A percentile compares a stretch with the other conserved stretches of the same genome.
These are phyloP conservation scores for Zaprionus lachaisei DNA, from an alignment of 1,140 invertebrate species.

Conservation along the genomic window DNA sequence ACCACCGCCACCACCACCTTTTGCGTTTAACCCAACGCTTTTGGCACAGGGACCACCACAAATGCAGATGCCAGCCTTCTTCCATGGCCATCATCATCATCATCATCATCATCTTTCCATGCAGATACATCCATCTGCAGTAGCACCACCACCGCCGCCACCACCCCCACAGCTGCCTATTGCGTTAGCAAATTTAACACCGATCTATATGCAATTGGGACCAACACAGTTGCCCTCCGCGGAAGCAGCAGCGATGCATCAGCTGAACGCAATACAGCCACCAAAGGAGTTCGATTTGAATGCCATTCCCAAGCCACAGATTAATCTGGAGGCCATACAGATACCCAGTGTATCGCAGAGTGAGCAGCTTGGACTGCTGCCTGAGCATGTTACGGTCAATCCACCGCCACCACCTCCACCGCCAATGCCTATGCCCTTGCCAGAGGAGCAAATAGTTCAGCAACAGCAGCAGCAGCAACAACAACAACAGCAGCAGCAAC, in stretches of 20 bases:
- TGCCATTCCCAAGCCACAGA: constrained; percentile 81
- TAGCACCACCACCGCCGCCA: constrained; percentile 77
- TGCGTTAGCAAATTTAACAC: constrained; percentile 64
- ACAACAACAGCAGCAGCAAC: constrained; percentile 32
- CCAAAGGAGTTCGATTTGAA: constrained; percentile 82
- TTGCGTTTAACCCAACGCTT: constrained; percentile 84
- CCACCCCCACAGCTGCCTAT: constrained; percentile 77
- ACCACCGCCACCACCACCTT: constrained; percentile 79
- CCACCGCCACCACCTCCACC: constrained; percentile 65
- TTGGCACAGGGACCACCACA: constrained; percentile 68
- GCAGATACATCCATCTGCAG: constrained; percentile 67
- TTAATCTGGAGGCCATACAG: constrained; percentile 79
- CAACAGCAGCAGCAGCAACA: constrained; percentile 32
- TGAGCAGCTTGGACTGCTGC: constrained; percentile 52
- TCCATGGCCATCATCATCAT: constrained; percentile 64
- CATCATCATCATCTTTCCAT: constrained; percentile 50
- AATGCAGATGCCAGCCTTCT: constrained; percentile 64
- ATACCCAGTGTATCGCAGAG: constrained; percentile 59
- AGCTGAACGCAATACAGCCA: constrained; percentile 74
- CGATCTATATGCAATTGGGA: constrained; percentile 76
- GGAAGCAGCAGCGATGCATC: constrained; percentile 65
- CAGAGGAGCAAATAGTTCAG: constrained; percentile 43
- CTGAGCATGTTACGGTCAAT: constrained; percentile 50
- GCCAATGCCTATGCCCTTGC: constrained; percentile 35
- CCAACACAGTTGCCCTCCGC: constrained; percentile 53